Conservation (phyloP, 2,797 vertebrate species). For the Paramormyrops hopkinsi region DNA sequence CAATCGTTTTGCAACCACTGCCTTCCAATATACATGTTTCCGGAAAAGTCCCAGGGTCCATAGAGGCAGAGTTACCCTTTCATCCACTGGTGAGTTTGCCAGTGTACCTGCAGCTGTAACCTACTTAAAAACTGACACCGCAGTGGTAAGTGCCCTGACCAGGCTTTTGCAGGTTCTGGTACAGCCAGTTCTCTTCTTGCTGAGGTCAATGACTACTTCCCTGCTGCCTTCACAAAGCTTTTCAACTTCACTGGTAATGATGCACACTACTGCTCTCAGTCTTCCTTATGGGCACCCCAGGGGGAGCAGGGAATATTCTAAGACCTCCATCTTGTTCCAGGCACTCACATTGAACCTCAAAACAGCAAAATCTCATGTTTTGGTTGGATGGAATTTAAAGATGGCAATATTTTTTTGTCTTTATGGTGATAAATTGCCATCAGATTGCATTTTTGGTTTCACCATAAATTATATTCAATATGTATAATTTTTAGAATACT, state of each 20-base stretch:
- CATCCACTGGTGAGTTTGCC: neutral
- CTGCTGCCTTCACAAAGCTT: neutral
- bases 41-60: neutral
- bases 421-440: neutral
- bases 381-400: neutral
- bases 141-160: neutral
- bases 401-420: neutral
- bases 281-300: neutral
- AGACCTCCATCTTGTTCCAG: neutral
- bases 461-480: neutral
- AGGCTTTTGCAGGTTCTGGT: neutral
- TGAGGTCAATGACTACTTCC: neutral
- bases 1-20: neutral
- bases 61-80: neutral
- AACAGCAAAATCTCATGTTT: neutral
- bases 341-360: neutral
- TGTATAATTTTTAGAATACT: neutral
- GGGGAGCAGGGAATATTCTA: neutral
- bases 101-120: neutral
- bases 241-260: neutral
- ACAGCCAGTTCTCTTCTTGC: neutral
- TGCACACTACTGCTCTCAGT: neutral
- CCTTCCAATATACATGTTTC: neutral
- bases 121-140: neutral
- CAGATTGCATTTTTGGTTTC: neutral